Conservation (phyloP, 1,140 invertebrate genomes). For the Sinella curviseta region DNA sequence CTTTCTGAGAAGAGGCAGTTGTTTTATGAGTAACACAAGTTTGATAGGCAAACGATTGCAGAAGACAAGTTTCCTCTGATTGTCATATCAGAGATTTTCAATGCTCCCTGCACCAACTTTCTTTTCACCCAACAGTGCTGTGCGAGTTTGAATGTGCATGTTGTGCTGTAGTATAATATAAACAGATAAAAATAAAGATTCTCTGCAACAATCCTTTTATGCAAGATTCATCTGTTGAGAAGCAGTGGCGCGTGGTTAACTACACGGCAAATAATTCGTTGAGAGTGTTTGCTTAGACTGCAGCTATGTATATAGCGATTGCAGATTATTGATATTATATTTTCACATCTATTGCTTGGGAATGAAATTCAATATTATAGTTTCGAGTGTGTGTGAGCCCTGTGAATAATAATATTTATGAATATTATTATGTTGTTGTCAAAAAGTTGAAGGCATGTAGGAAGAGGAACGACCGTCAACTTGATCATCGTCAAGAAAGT, state of each 20-base stretch:
- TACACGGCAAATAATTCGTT: constrained; percentile 1
- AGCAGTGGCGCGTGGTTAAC: constrained; percentile 14
- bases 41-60: no score
- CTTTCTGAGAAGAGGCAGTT: background rate
- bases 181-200: background rate
- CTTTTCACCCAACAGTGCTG: background rate
- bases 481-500: constrained; percentile 13
- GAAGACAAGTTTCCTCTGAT: background rate
- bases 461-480: background rate
- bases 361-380: no score
- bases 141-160: background rate
- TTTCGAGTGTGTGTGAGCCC: background rate
- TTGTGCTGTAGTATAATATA: background rate
- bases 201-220: constrained; percentile 13
- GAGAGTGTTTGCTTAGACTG: background rate
- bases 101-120: constrained; percentile 16
- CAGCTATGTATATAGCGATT: background rate
- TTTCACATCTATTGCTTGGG: no score
- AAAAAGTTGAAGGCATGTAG: constrained; percentile 1
- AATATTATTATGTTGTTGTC: background rate
- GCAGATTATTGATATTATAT: background rate
- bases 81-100: constrained; percentile 14
- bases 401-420: background rate
- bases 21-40: no score
- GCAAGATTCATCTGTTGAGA: background rate